These are phyloP conservation scores for Ramphastos sulfuratus DNA, from an alignment of 2,113 vertebrate species.

Conservation along the genomic window DNA sequence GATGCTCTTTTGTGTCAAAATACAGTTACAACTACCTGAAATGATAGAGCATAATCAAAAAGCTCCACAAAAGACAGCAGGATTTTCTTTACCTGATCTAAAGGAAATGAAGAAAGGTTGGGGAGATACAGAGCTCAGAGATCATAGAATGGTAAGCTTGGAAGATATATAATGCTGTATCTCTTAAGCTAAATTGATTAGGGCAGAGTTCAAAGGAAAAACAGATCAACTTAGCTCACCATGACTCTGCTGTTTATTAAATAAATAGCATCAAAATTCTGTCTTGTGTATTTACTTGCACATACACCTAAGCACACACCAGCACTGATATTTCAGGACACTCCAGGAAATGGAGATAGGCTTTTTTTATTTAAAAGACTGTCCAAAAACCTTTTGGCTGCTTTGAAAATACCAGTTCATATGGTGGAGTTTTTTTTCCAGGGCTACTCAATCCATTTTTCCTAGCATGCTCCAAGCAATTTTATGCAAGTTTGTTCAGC, in stretches of 20 bases:
- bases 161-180: background rate
- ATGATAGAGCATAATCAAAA: too few species aligned
- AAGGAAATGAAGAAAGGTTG: background rate
- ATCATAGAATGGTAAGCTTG: too few species aligned
- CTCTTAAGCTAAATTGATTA: background rate
- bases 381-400: background rate
- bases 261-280: background rate
- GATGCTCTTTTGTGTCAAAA: too few species aligned
- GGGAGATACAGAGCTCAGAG: background rate
- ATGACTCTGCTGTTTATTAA: background rate
- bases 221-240: background rate
- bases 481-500: background rate
- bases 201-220: background rate
- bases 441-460: background rate
- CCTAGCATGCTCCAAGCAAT: background rate
- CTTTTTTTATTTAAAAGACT: background rate
- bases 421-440: background rate
- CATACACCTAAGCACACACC: background rate
- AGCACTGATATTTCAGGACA: background rate
- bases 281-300: background rate
- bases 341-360: background rate
- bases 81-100: background rate
- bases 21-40: too few species aligned
- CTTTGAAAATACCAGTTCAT: background rate
- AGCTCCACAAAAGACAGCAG: too few species aligned